Evolutionary conservation across 2,797 vertebrate species (phyloP), one percentile per base, ranked within the genome.

Genomic region (Morelia viridis): DNA sequence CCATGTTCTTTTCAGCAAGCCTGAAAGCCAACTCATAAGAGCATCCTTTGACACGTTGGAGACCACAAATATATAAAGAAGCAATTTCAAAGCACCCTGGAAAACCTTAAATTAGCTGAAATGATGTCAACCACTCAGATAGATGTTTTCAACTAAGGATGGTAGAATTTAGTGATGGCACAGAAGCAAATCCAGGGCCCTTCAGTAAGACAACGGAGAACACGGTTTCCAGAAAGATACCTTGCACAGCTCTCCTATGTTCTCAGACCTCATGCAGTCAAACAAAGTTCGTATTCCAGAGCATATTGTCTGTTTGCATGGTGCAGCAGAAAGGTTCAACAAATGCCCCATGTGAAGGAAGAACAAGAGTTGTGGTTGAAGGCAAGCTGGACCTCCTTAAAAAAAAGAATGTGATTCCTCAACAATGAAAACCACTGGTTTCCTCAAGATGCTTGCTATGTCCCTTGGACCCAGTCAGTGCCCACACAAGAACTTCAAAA

Each of bases 61-160:
- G 0, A 35, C 22, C 86, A 80, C 53, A 90, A 87, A 83, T n/a
- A 50, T 26, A 53, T 87, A 89, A 28, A 56, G 71, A 22, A 80
- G 17, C 71, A 11, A 46, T 80, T 80, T 0, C 2, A 35, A 26
- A 92, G 10, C 26, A 90, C 7, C 10, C 5, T 64, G 35, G 8
- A 65, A 57, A n/a, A 0, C 0, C 0, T 89, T 0, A 19, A 94
- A 17, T 46, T 65, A 71, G 50, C 3, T 46, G 62, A 89, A 57
- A 28, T 4, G 11, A n/a, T 87, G 8, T 35, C 56, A 85, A 0
- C 0, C 0, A 13, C 0, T 62, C 9, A 46, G 6, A 71, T 17
- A 10, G 19, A 24, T 58, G 2, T 28, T 71, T 76, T 46, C 19
- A 91, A 6, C 5, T 0, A 11, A n/a, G 56, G 10, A 61, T 88